phyloP scores from a whole-genome alignment of 1,140 invertebrate genomes.

The Sarcophaga bullata region DNA sequence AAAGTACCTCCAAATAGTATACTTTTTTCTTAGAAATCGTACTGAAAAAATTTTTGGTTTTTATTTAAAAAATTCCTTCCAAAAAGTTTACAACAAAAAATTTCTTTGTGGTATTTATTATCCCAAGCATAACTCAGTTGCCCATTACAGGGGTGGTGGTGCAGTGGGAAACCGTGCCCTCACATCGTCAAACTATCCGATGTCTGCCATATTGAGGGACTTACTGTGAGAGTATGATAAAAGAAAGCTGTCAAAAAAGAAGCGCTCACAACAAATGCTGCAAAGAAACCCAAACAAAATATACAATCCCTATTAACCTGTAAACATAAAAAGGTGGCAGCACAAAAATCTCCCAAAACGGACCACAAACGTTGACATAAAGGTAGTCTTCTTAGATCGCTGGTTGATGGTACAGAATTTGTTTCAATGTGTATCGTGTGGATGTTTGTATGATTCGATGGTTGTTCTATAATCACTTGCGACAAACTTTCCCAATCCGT shows the following conservation, averaged over 20 bases:
- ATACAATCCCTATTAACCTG: constrained; percentile 63
- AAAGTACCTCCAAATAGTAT: no score
- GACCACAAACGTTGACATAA: constrained; percentile 44
- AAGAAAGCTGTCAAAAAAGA: constrained; percentile 63
- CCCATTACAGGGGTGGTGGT: no score
- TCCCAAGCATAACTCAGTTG: neutral
- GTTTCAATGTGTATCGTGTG: constrained; percentile 56
- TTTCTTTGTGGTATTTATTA: neutral
- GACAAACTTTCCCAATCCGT: neutral
- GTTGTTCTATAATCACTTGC: no score
- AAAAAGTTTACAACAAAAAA: no score
- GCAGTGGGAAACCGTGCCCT: neutral
- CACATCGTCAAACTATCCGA: neutral
- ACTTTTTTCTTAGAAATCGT: no score
- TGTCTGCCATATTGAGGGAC: constrained; percentile 35
- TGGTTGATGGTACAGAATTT: constrained; percentile 43
- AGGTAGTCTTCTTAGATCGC: constrained; percentile 7
- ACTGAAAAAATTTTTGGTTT: no score
- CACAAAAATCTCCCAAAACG: constrained; percentile 52
- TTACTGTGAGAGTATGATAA: constrained; percentile 57
- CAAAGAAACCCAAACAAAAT: constrained; percentile 61
- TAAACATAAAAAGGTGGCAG: constrained; percentile 55
- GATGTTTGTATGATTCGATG: neutral
- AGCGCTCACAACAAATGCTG: constrained; percentile 60
- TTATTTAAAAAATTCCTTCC: no score